These are phyloP conservation scores for Pseudorectes ferrugineus DNA, from an alignment of 2,113 vertebrate genomes.

Conservation along the genomic window DNA sequence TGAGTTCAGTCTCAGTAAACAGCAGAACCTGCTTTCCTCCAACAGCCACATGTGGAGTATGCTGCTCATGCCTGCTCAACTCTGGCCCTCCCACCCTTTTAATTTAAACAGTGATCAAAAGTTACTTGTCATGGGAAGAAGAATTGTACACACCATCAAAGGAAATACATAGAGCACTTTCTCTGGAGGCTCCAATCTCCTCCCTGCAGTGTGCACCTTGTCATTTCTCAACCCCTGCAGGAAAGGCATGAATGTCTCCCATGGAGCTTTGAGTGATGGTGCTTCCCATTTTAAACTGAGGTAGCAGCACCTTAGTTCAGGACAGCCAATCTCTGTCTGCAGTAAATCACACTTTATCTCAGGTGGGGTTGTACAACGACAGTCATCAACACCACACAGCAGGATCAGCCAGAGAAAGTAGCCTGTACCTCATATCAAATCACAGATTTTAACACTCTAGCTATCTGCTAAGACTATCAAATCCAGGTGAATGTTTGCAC, in stretches of 20 bases:
- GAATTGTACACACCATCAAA: not conserved
- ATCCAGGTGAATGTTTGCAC: not conserved
- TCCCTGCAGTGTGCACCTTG: not conserved
- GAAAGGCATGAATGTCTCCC: not conserved
- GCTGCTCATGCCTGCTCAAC: not conserved
- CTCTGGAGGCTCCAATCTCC: not conserved
- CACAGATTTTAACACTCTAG: not conserved
- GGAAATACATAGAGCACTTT: not conserved
- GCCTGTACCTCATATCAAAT: not conserved
- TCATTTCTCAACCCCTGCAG: not conserved
- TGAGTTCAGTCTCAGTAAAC: not conserved
- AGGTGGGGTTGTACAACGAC: not conserved
- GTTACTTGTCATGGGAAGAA: not conserved
- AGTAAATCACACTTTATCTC: not conserved
- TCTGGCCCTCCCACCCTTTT: not conserved
- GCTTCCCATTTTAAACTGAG: not conserved
- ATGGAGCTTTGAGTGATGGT: not conserved
- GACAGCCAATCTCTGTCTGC: not conserved
- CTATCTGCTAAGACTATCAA: not conserved
- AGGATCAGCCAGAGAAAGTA: not conserved
- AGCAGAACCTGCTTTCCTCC: not conserved
- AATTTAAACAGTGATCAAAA: not conserved
- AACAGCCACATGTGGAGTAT: fast-evolving
- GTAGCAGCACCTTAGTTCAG: not conserved
- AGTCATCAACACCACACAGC: not conserved